Base-by-base conservation (phyloP, 2,888 invertebrate species). In the Melieria picta region DNA sequence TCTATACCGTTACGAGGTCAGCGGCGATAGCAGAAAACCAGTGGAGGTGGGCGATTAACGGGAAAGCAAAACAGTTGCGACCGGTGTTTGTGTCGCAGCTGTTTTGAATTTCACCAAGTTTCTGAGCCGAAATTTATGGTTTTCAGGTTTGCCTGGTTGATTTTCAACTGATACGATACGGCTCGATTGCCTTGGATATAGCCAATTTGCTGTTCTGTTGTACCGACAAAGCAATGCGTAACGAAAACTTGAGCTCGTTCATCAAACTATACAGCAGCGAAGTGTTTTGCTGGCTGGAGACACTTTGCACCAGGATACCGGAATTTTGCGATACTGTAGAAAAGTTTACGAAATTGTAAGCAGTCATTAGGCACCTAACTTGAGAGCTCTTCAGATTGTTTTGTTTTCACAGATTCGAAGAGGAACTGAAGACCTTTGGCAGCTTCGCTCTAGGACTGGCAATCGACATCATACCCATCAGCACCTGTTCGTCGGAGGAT, bases 381-480 rank as follows among this genome's bases (percentile, higher is more conserved):
- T 5, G 50, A 45, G 4, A 57, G 16, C 7, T n/a, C 6, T 13
- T 56, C 58, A 47, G n/a, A 57, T n/a, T 30, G 30, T 30, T 30
- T 13, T 50, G 10, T 58, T 11, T 50, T 62, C 64, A 43, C 77
- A 93, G 92, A 81, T 86, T 93, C 75, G 88, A 89, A 72, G 88
- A 89, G 48, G 93, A 93, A 77, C 89, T 92, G 78, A 89, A 89
- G 78, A 87, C 89, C 11, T 90, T 90, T 78, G 90, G 91, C 7
- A 89, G 89, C 61, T 93, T 92, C 77, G 93, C 91, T 0, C 88
- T 93, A 4, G 93, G 93, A 1, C 84, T 91, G 9, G 91, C 93
- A 0, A 80, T 93, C 75, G 93, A 93, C 78, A 93, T 93, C 86
- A 89, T 91, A 75, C 93, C 93, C 1, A 92, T 93, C 63, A 91